Conservation (phyloP, 2,888 invertebrate genomes). For the Dasypogon diadema region DNA sequence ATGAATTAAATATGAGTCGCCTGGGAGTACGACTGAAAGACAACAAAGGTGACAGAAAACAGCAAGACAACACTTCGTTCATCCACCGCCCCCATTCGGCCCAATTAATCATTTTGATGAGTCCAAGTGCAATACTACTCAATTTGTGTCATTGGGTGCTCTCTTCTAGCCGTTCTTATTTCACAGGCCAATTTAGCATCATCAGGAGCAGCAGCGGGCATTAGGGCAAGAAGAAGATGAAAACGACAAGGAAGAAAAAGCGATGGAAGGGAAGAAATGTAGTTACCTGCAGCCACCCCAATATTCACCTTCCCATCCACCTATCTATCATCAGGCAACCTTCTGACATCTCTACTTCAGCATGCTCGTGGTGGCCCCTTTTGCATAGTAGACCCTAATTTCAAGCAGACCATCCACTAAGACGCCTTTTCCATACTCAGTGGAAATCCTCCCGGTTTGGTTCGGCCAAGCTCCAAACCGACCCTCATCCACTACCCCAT, state of each 20-base stretch:
- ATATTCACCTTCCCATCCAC: slow-evolving; percentile 45
- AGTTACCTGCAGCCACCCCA: slow-evolving; percentile 37
- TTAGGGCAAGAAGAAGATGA: slow-evolving; percentile 10
- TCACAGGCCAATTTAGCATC: slow-evolving; percentile 44
- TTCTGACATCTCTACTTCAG: slow-evolving; percentile 43
- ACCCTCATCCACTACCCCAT: slow-evolving; percentile 6
- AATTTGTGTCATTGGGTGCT: slow-evolving; percentile 52
- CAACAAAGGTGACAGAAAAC: slow-evolving; percentile 5
- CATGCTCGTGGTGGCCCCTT: slow-evolving; percentile 43
- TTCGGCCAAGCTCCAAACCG: slow-evolving; percentile 51
- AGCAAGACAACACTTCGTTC: slow-evolving; percentile 1
- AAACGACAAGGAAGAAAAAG: neutral
- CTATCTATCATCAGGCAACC: slow-evolving; percentile 49
- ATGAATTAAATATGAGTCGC: slow-evolving; percentile 36
- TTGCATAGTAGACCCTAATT: slow-evolving; percentile 54
- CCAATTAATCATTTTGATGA: slow-evolving; percentile 55
- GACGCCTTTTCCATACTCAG: slow-evolving; percentile 53
- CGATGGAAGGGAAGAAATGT: neutral
- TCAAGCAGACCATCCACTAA: slow-evolving; percentile 55
- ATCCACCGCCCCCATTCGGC: slow-evolving; percentile 1
- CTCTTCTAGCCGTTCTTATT: slow-evolving; percentile 38
- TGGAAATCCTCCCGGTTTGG: slow-evolving; percentile 51
- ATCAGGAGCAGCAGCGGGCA: slow-evolving; percentile 7
- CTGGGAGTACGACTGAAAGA: neutral
- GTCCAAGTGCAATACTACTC: slow-evolving; percentile 53